These are phyloP conservation scores for Cygnus atratus DNA, from an alignment of 2,113 vertebrate genomes.

Conservation along the genomic window DNA sequence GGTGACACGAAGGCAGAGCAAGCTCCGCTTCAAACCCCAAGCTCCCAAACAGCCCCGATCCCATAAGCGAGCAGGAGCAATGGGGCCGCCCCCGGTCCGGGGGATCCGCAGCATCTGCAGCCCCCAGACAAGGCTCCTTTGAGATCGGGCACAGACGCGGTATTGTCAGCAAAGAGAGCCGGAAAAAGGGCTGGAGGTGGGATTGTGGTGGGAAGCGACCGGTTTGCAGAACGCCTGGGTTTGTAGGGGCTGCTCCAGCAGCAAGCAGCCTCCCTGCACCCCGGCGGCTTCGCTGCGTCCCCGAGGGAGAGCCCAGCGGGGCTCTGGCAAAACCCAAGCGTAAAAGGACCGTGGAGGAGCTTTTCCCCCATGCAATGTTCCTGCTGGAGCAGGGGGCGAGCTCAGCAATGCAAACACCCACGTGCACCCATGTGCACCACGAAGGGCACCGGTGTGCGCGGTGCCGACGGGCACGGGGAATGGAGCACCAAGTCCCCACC, in stretches of 20 bases:
- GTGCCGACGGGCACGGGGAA: rapidly evolving
- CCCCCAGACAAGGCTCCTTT: neutral
- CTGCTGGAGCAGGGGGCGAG: neutral
- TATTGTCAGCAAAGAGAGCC: rapidly evolving
- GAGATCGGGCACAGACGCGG: neutral
- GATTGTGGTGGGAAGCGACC: neutral
- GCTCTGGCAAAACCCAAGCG: neutral
- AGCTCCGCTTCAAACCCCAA: neutral
- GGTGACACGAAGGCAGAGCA: neutral
- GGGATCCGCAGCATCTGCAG: neutral
- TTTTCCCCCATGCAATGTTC: neutral
- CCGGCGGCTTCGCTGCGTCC: neutral
- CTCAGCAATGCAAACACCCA: rapidly evolving
- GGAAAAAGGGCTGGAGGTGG: neutral
- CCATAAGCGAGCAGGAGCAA: neutral
- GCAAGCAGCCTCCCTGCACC: neutral
- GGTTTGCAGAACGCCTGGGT: neutral
- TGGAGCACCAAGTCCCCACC: rapidly evolving
- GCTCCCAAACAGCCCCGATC: neutral
- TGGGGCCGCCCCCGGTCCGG: rapidly evolving
- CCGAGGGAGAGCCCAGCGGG: rapidly evolving
- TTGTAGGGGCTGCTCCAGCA: too few relatives aligned
- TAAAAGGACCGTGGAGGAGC: neutral
- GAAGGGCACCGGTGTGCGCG: rapidly evolving
- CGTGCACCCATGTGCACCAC: neutral